phyloP scores from a whole-genome alignment of 2,888 invertebrate genomes.

The Kuschelorhynchus macadamiae region DNA sequence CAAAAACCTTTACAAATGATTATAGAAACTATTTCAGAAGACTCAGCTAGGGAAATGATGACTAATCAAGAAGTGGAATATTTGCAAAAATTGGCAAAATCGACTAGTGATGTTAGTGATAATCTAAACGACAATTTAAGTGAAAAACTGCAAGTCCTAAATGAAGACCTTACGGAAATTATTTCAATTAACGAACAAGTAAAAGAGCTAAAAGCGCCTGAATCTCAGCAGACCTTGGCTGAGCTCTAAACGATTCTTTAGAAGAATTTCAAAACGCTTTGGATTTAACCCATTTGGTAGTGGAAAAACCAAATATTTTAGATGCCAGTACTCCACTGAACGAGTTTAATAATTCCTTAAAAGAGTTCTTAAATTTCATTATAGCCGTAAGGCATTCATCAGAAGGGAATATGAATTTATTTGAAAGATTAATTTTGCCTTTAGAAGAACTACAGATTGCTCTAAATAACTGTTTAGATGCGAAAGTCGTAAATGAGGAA shows the following conservation, averaged over 20 bases:
- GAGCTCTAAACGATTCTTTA: conserved; percentile 54
- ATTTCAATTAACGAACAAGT: conserved; percentile 48
- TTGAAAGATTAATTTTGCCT: conserved; percentile 55
- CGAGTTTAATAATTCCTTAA: conserved; percentile 58
- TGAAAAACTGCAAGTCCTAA: conserved; percentile 55
- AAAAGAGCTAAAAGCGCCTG: conserved; percentile 45
- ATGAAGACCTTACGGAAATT: conserved; percentile 49
- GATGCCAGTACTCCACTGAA: conserved; percentile 51
- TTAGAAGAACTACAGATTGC: conserved; percentile 58
- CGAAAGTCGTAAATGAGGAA: conserved; percentile 59
- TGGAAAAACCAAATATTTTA: conserved; percentile 49
- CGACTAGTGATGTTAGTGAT: conserved; percentile 54
- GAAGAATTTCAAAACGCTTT: conserved; percentile 58
- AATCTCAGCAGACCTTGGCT: conserved; percentile 51
- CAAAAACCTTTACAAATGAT: conserved; percentile 61
- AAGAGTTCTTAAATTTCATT: conserved; percentile 60
- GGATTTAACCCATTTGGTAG: conserved; percentile 57
- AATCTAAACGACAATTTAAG: conserved; percentile 53
- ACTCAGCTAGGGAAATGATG: conserved; percentile 43
- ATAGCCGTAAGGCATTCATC: conserved; percentile 59
- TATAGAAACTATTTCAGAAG: conserved; percentile 50
- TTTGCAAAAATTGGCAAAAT: conserved; percentile 57
- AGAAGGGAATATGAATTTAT: conserved; percentile 58
- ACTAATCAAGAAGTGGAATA: conserved; percentile 54
- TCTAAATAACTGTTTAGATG: conserved; percentile 55